These are phyloP conservation scores for Cyanocitta stelleri DNA, from an alignment of 2,113 vertebrate genomes.

Conservation along the genomic window DNA sequence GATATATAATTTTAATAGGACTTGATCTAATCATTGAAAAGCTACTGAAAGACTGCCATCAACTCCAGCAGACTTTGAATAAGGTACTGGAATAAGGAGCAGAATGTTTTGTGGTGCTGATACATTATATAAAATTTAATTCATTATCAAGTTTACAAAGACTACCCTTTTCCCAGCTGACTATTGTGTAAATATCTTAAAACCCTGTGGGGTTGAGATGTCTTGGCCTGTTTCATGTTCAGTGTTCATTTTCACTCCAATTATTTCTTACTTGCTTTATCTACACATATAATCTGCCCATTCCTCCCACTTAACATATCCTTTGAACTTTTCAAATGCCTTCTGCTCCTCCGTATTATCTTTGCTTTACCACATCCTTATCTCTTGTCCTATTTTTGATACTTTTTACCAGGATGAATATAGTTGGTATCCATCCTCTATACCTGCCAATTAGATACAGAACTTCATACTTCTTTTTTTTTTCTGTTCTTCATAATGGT, in stretches of 20 bases:
- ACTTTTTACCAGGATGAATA: constrained; percentile 20
- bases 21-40: not conserved
- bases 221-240: constrained; percentile 39
- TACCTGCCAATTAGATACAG: constrained; percentile 57
- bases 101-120: not conserved
- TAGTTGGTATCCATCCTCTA: constrained; percentile 4
- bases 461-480: constrained; percentile 2
- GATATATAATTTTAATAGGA: constrained; percentile 2
- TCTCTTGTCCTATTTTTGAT: constrained; percentile 33
- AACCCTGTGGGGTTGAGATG: constrained; percentile 1
- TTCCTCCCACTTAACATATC: constrained; percentile 37
- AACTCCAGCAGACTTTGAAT: not conserved
- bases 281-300: constrained; percentile 25
- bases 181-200: constrained; percentile 54
- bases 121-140: not conserved
- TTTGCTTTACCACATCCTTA: constrained; percentile 18
- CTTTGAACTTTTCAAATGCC: constrained; percentile 59
- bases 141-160: not conserved
- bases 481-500: not conserved
- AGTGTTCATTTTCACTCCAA: constrained; percentile 37
- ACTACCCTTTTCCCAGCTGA: not conserved
- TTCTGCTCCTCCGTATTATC: constrained; percentile 43
- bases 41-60: not conserved
- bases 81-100: not conserved
- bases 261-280: constrained; percentile 52